Percentiles rank a stretch among this genome's conserved stretches.
These are phyloP conservation scores for Miichthys miiuy DNA, from an alignment of 2,797 vertebrate genomes.

Conservation along the genomic window DNA sequence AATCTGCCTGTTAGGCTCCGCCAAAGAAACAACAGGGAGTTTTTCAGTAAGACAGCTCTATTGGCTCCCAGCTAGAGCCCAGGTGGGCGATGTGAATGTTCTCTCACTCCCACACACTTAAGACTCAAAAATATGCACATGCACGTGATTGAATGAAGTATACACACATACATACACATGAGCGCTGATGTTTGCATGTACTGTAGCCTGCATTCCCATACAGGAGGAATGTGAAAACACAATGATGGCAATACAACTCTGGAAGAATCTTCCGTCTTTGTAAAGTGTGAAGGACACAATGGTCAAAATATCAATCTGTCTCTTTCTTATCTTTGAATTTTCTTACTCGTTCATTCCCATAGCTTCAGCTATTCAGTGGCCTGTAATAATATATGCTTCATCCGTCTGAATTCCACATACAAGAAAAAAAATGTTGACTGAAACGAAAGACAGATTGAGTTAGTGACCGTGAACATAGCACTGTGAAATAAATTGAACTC, in stretches of 20 bases:
- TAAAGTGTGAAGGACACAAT: slow-evolving; percentile 33
- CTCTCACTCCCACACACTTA: slow-evolving; percentile 75
- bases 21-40: slow-evolving; percentile 75
- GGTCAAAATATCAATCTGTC: slow-evolving; percentile 37
- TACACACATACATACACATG: slow-evolving; percentile 28
- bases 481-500: slow-evolving; percentile 28
- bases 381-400: slow-evolving; percentile 26
- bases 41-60: slow-evolving; percentile 70
- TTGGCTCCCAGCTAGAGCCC: slow-evolving; percentile 64
- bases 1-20: slow-evolving; percentile 68
- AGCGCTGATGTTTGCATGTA: slow-evolving; percentile 44
- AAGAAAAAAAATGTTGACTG: slow-evolving; percentile 15
- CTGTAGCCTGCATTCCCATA: background rate
- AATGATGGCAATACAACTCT: slow-evolving; percentile 9
- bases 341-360: slow-evolving; percentile 40
- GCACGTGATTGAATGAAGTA: slow-evolving; percentile 50
- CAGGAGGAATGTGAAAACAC: background rate
- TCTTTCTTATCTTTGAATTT: slow-evolving; percentile 46
- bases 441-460: slow-evolving; percentile 22
- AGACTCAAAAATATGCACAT: slow-evolving; percentile 70
- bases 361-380: slow-evolving; percentile 42
- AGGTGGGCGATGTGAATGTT: slow-evolving; percentile 78
- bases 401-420: slow-evolving; percentile 16
- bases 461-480: slow-evolving; percentile 27
- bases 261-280: slow-evolving; percentile 15